These are phyloP conservation scores for Lagocephalus sceleratus DNA, from an alignment of 2,797 vertebrate species.

Conservation along the genomic window DNA sequence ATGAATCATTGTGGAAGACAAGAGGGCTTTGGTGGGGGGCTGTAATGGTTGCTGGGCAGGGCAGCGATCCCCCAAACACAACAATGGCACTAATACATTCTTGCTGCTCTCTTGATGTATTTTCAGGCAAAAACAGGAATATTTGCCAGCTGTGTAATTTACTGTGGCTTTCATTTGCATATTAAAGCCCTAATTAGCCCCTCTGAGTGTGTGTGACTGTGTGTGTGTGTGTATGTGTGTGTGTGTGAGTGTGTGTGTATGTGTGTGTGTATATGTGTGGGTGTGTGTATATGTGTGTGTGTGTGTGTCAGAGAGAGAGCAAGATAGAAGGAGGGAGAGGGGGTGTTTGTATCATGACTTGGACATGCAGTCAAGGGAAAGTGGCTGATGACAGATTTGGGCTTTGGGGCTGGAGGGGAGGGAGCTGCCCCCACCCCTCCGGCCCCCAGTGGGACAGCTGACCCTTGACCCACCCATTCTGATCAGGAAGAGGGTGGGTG, in stretches of 20 bases:
- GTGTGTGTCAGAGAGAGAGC: conserved; percentile 12
- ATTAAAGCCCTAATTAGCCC: conserved; percentile 99
- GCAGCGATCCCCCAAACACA: conserved; percentile 64
- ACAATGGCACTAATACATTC: conserved; percentile 67
- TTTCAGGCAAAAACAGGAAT: conserved; percentile 90
- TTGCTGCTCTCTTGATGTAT: conserved; percentile 77
- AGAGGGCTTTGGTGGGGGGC: conserved; percentile 15
- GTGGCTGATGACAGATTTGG: conserved; percentile 40
- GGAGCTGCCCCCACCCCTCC: conserved; percentile 15
- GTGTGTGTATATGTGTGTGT: conserved; percentile 12
- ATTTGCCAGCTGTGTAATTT: conserved; percentile 99
- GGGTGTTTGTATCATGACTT: conserved; percentile 76
- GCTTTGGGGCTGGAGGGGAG: conserved; percentile 41
- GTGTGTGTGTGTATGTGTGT: conserved; percentile 36
- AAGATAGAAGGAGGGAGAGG: conserved; percentile 25
- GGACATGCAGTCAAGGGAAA: conserved; percentile 70
- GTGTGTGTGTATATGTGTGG: conserved; percentile 16
- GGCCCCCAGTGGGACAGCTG: conserved; percentile 28
- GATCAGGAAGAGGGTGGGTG: too few relatives aligned
- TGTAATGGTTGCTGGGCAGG: not conserved
- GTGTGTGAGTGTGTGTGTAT: conserved; percentile 17
- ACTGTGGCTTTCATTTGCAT: conserved; percentile 95
- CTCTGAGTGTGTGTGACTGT: conserved; percentile 77
- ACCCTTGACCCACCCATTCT: too few relatives aligned
- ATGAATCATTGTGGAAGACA: conserved; percentile 36